phyloP scores from a whole-genome alignment of 1,140 invertebrate genomes.

The Caerostris extrusa region DNA sequence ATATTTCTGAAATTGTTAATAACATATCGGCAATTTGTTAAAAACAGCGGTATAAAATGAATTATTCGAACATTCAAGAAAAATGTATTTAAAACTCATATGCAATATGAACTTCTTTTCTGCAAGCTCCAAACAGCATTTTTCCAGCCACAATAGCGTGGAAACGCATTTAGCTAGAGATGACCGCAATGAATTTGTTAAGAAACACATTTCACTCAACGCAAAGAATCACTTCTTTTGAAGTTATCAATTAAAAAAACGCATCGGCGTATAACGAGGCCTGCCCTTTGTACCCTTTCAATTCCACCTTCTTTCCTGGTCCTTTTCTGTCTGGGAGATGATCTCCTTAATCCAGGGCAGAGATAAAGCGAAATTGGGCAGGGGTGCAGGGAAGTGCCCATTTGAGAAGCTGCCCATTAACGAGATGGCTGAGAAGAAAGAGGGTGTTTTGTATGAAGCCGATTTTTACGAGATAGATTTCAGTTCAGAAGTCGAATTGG shows the following conservation, averaged over 20 bases:
- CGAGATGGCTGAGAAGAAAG: not conserved
- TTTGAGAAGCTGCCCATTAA: not conserved
- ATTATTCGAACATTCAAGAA: too few species aligned
- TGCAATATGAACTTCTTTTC: too few species aligned
- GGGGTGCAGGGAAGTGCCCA: not conserved
- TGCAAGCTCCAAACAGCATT: too few species aligned
- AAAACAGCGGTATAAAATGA: too few species aligned
- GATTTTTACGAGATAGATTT: constrained; percentile 10
- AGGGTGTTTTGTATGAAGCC: constrained; percentile 5
- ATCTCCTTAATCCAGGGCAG: constrained; percentile 63
- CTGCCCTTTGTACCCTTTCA: constrained; percentile 40
- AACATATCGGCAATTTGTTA: too few species aligned
- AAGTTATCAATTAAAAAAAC: constrained; percentile 59
- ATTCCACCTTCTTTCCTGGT: constrained; percentile 57
- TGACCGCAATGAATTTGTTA: not conserved
- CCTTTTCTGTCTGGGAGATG: constrained; percentile 32
- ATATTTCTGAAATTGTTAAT: too few species aligned
- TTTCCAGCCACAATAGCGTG: not conserved
- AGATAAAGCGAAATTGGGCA: constrained; percentile 36
- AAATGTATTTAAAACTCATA: too few species aligned
- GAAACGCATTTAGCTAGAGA: not conserved
- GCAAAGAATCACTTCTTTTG: not conserved
- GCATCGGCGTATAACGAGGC: constrained; percentile 55
- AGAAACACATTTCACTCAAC: not conserved
- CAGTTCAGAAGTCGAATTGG: not conserved